Conservation (phyloP, 2,113 vertebrate species). For the Cavia porcellus region DNA sequence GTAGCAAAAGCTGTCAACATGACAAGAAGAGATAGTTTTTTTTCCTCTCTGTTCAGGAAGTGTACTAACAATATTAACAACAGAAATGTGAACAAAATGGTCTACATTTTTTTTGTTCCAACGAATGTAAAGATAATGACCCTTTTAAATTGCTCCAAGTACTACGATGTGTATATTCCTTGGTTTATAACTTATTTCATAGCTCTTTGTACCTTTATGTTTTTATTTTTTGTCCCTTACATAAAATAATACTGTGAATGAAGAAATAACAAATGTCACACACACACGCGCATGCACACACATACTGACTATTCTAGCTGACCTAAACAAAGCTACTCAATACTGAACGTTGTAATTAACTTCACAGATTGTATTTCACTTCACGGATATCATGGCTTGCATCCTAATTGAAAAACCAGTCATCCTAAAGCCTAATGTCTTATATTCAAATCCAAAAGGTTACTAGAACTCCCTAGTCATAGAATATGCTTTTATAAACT, state of each 20-base stretch:
- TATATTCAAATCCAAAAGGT: not conserved
- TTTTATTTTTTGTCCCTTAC: not conserved
- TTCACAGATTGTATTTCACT: not conserved
- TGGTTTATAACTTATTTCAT: not conserved
- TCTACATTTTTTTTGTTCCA: slow-evolving; percentile 12
- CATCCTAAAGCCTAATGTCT: not conserved
- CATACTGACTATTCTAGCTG: not conserved
- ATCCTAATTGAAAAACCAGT: not conserved
- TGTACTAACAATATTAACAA: slow-evolving; percentile 74
- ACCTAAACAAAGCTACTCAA: not conserved
- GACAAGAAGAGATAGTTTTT: slow-evolving; percentile 75
- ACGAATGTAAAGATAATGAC: not conserved
- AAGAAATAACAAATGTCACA: not conserved
- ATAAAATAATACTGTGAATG: not conserved
- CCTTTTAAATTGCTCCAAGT: not conserved
- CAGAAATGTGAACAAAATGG: slow-evolving; percentile 68
- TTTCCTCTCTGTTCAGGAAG: slow-evolving; percentile 71
- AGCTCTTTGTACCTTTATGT: not conserved
- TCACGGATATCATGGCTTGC: not conserved
- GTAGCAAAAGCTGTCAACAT: slow-evolving; percentile 83
- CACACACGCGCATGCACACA: too few species aligned
- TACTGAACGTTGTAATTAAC: not conserved
- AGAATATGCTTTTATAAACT: not conserved
- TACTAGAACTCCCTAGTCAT: not conserved
- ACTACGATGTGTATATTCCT: not conserved